These are phyloP conservation scores for Cyprinodon tularosa DNA, from an alignment of 2,113 vertebrate species.

Conservation along the genomic window DNA sequence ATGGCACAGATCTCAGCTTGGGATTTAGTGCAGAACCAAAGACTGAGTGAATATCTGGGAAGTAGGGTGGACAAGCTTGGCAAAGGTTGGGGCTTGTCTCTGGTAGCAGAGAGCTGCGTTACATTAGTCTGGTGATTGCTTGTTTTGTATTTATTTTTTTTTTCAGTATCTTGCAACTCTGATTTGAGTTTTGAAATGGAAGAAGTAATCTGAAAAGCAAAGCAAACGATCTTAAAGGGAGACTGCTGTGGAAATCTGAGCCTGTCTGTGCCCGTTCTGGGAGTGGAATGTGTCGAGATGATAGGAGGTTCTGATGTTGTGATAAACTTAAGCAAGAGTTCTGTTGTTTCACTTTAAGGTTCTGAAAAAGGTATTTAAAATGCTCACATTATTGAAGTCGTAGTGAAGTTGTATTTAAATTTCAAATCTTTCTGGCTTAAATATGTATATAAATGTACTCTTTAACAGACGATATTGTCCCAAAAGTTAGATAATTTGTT, in stretches of 20 bases:
- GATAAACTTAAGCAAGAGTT: neutral
- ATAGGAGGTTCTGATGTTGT: neutral
- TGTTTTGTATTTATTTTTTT: neutral
- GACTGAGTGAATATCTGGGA: constrained; percentile 18
- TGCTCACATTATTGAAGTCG: neutral
- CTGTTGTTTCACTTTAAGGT: neutral
- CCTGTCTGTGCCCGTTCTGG: neutral
- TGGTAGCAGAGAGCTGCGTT: neutral
- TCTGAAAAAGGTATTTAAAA: neutral
- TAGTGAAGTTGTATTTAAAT: no score
- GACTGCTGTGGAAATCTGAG: neutral
- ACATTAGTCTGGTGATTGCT: constrained; percentile 8
- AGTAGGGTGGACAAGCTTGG: neutral
- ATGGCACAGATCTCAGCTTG: constrained; percentile 43
- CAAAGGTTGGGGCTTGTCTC: neutral
- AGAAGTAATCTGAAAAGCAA: neutral
- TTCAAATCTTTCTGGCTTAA: no score
- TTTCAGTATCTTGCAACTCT: neutral
- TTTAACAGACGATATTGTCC: no score
- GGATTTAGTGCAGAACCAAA: constrained; percentile 31
- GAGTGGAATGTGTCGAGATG: neutral
- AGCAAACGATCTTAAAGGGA: neutral
- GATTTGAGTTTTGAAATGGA: neutral
- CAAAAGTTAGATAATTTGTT: no score
- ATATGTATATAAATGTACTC: no score